A percentile compares a stretch with the other conserved stretches of the same genome.
These are phyloP conservation scores for Tanypteryx hageni DNA, from an alignment of 2,888 invertebrate genomes.

Conservation along the genomic window DNA sequence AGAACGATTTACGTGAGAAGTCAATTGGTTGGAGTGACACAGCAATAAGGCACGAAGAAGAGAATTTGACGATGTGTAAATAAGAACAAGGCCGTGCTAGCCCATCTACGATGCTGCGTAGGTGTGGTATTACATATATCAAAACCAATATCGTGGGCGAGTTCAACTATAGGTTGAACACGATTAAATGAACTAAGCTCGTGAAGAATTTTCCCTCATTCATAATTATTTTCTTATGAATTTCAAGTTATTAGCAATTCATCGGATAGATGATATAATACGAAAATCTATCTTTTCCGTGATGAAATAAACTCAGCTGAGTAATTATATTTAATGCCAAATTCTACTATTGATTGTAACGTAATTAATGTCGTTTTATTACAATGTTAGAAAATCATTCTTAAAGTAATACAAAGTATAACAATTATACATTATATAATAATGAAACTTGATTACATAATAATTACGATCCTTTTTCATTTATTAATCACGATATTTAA, in stretches of 20 bases:
- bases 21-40: neutral
- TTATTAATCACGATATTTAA: too few relatives aligned
- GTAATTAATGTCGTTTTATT: too few relatives aligned
- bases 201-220: neutral
- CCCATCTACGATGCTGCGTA: neutral
- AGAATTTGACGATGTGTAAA: neutral
- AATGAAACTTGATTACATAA: too few relatives aligned
- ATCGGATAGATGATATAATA: neutral
- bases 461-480: too few relatives aligned
- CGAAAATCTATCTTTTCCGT: too few relatives aligned
- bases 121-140: neutral
- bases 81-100: slow-evolving; percentile 24
- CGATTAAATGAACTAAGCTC: neutral
- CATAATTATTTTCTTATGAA: too few relatives aligned
- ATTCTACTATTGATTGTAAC: too few relatives aligned
- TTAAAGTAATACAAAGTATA: too few relatives aligned
- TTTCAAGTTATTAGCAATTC: neutral
- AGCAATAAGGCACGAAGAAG: neutral
- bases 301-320: too few relatives aligned
- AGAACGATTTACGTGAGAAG: neutral
- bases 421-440: too few relatives aligned
- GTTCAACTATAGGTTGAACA: neutral
- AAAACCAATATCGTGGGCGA: neutral
- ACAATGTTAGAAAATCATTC: too few relatives aligned
- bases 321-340: too few relatives aligned